Evolutionary conservation across 2,797 vertebrate species (phyloP).

Genomic region (Prunella strophiata): DNA sequence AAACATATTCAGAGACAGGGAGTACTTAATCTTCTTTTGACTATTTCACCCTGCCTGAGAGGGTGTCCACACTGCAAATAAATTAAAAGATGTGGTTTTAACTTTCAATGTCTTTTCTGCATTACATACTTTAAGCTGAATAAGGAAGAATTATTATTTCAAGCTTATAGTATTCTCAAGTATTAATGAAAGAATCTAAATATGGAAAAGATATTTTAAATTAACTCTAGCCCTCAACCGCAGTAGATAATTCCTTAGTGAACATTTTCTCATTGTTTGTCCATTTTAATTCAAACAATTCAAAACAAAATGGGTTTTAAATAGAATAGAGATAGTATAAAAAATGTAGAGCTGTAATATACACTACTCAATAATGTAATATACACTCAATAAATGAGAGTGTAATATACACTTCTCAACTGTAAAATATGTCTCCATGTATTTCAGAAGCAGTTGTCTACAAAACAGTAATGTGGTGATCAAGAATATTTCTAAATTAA

Average conservation of each 20-base stretch:
- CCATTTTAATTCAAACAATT: neutral
- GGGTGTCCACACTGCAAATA: neutral
- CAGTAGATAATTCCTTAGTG: neutral
- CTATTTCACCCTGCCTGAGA: neutral
- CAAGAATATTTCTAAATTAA: neutral
- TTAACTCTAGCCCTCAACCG: neutral
- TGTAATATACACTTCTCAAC: neutral
- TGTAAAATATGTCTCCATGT: neutral
- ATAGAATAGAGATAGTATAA: neutral
- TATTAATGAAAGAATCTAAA: neutral
- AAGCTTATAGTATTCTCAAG: neutral
- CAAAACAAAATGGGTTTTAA: neutral
- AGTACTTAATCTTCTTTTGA: neutral
- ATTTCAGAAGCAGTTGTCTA: neutral
- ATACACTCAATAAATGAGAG: too few relatives aligned
- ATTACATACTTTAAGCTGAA: neutral
- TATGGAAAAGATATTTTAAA: neutral
- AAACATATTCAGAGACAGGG: neutral
- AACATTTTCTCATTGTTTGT: neutral
- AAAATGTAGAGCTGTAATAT: neutral
- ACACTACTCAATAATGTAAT: neutral
- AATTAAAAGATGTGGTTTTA: neutral
- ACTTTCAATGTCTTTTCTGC: neutral
- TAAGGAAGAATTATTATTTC: neutral
- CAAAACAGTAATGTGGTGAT: neutral